Conservation (phyloP, 1,140 invertebrate species). For the Aricia agestis region DNA sequence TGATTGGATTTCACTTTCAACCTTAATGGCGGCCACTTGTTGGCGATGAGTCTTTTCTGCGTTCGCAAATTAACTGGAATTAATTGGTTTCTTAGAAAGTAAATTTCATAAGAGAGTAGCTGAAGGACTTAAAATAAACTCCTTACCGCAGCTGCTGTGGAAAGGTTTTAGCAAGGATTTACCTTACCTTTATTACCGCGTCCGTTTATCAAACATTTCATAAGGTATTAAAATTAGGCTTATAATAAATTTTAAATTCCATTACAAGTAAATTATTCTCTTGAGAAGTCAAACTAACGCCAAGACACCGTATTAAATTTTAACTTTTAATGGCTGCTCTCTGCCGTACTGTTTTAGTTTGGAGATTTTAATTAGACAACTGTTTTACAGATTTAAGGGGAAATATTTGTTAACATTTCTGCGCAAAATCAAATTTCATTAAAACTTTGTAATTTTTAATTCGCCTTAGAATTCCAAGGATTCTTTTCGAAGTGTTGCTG, state of each 20-base stretch:
- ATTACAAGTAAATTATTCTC: conserved; percentile 5
- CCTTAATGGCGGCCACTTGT: too few relatives aligned
- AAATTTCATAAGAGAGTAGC: too few relatives aligned
- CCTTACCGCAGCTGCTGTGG: not conserved
- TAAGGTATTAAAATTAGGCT: not conserved
- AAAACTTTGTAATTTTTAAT: not conserved
- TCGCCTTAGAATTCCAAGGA: not conserved
- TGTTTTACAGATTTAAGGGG: not conserved
- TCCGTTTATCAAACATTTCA: not conserved
- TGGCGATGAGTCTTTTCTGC: too few relatives aligned
- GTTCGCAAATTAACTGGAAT: too few relatives aligned
- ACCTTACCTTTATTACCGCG: not conserved
- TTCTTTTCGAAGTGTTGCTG: not conserved
- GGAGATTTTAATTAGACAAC: not conserved
- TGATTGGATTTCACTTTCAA: too few relatives aligned
- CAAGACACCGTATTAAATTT: conserved; percentile 25
- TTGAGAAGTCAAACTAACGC: conserved; percentile 3
- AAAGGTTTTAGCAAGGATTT: not conserved
- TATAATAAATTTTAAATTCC: conserved; percentile 1
- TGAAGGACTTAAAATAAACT: not conserved
- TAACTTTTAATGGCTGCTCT: conserved; percentile 25
- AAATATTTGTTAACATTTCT: conserved; percentile 1
- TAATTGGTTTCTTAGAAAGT: too few relatives aligned
- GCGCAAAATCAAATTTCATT: not conserved
- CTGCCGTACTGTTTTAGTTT: conserved; percentile 16